A percentile compares a stretch with the other conserved stretches of the same genome.
phyloP scores from a whole-genome alignment of 2,888 invertebrate genomes.

The Spilosoma lubricipeda region DNA sequence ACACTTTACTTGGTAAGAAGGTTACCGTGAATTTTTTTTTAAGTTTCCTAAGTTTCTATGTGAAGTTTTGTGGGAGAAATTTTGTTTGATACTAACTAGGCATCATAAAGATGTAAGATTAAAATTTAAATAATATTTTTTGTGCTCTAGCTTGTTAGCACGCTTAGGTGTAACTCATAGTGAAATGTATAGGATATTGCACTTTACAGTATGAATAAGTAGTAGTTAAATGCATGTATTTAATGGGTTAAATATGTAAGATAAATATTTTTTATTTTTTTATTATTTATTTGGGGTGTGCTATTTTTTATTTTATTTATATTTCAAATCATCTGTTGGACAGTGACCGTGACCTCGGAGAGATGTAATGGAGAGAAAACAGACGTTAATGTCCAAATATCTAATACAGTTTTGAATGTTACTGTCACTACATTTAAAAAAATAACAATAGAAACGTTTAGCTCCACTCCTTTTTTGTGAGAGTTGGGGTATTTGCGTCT shows the following conservation, averaged over 20 bases:
- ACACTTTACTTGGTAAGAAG: conserved; percentile 32
- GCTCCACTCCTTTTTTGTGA: neutral
- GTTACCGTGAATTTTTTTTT: conserved; percentile 30
- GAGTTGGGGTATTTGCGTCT: neutral
- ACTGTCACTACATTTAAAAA: no score
- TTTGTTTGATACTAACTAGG: conserved; percentile 14
- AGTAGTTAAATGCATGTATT: no score
- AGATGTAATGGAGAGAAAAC: no score
- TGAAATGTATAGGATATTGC: neutral
- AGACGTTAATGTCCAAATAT: no score
- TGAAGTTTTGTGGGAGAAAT: conserved; percentile 13
- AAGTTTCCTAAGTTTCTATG: conserved; percentile 26
- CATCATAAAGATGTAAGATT: conserved; percentile 12
- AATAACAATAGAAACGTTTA: no score
- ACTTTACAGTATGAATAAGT: neutral
- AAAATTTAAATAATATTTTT: neutral
- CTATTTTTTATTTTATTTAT: neutral
- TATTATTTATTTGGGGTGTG: neutral
- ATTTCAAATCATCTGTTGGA: neutral
- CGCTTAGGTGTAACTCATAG: neutral
- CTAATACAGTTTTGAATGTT: no score
- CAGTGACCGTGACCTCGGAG: no score
- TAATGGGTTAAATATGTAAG: no score
- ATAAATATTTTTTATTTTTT: no score
- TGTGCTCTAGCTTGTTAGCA: neutral